Evolutionary conservation across 2,797 vertebrate species (phyloP), one percentile per base, ranked within the genome.

Genomic region (Peromyscus nudipes): DNA sequence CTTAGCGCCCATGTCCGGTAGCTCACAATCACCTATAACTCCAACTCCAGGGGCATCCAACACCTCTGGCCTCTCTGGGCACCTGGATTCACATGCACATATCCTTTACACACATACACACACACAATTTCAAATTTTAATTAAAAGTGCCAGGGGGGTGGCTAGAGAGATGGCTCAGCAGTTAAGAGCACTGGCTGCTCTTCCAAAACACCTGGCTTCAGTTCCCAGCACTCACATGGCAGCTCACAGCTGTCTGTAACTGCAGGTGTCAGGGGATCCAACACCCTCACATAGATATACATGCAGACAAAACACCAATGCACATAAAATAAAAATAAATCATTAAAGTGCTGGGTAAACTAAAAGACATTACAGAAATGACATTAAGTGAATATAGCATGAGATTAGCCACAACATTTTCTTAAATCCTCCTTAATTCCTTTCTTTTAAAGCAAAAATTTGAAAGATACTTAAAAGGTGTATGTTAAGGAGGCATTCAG

Each of bases 361-460:
- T 77, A 31, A 71, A 13, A 67, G 46, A 52, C 19, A 69, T 52
- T 37, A 77, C 25, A 40, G 29, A 67, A 90, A 87, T 86, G 57
- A 79, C 65, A 6, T 64, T 31, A 75, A 43, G 25, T 16, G 2
- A 12, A 43, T 25, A 2, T 13, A 77, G 37, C 67, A 57, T 29
- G 76, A 83, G 65, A 40, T 64, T 73, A 67, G 57, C n/a, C 55
- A 75, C 73, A 67, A 40, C 16, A 49, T 25, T 31, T 8, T 62
- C 16, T 80, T 84, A 85, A 76, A 16, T 71, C n/a, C n/a, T 82
- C 79, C 8, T 46, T 60, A 13, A 76, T 60, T 40, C 60, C 57
- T 92, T 83, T 19, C 79, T 82, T 75, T 92, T 92, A 82, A 92
- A 92, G 52, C 13, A 95, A 92, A 77, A 87, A 64, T 27, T 52